A percentile compares a stretch with the other conserved stretches of the same genome.
Evolutionary conservation across 2,113 vertebrate genomes (phyloP).

Genomic region (Mormyrus lacerda): DNA sequence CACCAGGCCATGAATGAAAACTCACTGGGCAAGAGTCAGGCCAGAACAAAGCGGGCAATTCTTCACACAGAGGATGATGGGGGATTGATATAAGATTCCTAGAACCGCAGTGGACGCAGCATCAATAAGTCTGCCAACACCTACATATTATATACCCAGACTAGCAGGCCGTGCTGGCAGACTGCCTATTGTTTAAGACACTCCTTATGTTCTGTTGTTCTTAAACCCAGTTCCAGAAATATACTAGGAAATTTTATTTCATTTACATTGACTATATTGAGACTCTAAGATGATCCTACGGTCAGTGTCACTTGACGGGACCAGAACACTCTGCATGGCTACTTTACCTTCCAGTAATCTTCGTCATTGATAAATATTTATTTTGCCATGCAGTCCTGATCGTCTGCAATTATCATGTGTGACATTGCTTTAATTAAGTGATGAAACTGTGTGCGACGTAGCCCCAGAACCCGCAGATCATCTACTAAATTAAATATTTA

Average conservation of each 20-base stretch:
- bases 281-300: background rate
- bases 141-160: slow-evolving; percentile 1
- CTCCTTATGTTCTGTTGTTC: background rate
- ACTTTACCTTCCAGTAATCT: background rate
- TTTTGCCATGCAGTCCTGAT: background rate
- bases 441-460: background rate
- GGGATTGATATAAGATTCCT: background rate
- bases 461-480: background rate
- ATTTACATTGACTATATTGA: background rate
- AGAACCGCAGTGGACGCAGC: background rate
- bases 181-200: background rate
- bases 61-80: background rate
- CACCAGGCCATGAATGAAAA: background rate
- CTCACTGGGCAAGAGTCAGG: background rate
- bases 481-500: background rate
- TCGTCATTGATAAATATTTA: background rate
- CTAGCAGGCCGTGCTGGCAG: background rate
- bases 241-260: background rate
- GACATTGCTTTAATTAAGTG: background rate
- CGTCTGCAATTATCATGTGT: background rate
- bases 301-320: background rate
- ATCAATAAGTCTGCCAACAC: slow-evolving; percentile 3
- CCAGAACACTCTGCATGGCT: background rate
- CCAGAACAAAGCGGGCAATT: background rate
- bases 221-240: background rate